These are phyloP conservation scores for Mycalesis mineus DNA, from an alignment of 2,888 invertebrate species.

Conservation along the genomic window DNA sequence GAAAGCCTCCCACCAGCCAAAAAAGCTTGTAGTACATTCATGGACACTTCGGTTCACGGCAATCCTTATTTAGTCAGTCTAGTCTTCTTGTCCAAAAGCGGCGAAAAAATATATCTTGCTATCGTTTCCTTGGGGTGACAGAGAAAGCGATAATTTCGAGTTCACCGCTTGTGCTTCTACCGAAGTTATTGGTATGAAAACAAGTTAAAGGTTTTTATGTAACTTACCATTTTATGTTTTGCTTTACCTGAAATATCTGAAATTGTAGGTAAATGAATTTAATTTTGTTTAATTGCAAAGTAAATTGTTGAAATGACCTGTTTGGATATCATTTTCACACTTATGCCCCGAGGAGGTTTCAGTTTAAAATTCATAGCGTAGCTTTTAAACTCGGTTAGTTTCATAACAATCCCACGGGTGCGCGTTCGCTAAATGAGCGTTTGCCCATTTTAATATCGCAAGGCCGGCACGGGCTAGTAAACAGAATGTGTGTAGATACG, in stretches of 20 bases:
- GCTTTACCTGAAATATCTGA: not conserved
- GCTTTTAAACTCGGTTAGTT: constrained; percentile 64
- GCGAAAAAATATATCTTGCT: too few relatives aligned
- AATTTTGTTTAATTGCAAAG: not conserved
- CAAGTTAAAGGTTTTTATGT: too few relatives aligned
- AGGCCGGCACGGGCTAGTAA: constrained; percentile 9
- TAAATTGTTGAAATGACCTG: not conserved
- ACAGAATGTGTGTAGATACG: constrained; percentile 18
- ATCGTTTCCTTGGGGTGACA: too few relatives aligned
- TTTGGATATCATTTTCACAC: constrained; percentile 26
- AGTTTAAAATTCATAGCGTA: constrained; percentile 67
- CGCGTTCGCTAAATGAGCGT: constrained; percentile 54
- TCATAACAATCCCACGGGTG: constrained; percentile 48
- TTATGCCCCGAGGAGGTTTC: constrained; percentile 66
- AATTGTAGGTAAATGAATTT: not conserved
- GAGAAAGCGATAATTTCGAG: too few relatives aligned
- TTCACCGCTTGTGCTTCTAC: too few relatives aligned
- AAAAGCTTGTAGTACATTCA: too few relatives aligned
- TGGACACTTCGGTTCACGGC: too few relatives aligned
- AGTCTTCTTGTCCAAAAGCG: too few relatives aligned
- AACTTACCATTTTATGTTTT: not conserved
- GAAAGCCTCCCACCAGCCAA: too few relatives aligned
- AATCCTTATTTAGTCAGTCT: too few relatives aligned
- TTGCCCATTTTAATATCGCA: constrained; percentile 42
- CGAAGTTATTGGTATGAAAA: too few relatives aligned